Conservation (phyloP, 2,888 invertebrate genomes). For the Periphyllus acericola region DNA sequence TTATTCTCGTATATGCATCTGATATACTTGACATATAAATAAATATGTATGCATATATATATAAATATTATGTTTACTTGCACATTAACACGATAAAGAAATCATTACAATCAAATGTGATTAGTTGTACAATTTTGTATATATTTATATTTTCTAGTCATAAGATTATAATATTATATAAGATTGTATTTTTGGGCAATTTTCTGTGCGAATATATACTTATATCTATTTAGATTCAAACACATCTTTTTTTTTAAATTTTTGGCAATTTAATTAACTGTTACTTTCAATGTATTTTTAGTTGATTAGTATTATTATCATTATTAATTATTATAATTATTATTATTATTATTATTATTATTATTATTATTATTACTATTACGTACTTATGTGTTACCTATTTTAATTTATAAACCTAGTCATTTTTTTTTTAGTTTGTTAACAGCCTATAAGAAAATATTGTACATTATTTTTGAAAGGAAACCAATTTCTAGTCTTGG, state of each 20-base stretch:
- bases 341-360: slow-evolving; percentile 25
- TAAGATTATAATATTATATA: background rate
- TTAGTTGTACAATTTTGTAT: slow-evolving; percentile 58
- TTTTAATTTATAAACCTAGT: slow-evolving; percentile 41
- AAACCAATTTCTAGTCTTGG: slow-evolving; percentile 52
- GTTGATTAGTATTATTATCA: slow-evolving; percentile 40
- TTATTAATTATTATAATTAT: slow-evolving; percentile 24
- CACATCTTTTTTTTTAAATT: slow-evolving; percentile 23
- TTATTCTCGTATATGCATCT: slow-evolving; percentile 6
- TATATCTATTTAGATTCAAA: slow-evolving; percentile 33
- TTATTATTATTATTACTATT: slow-evolving; percentile 27
- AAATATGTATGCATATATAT: too few species aligned
- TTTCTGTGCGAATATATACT: slow-evolving; percentile 30
- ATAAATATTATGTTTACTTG: slow-evolving; percentile 23
- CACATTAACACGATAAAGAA: slow-evolving; percentile 37
- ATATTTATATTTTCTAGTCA: slow-evolving; percentile 41
- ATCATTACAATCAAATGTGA: slow-evolving; percentile 47
- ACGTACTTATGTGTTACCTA: slow-evolving; percentile 48
- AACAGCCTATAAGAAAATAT: slow-evolving; percentile 20
- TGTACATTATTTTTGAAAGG: slow-evolving; percentile 44
- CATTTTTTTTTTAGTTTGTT: slow-evolving; percentile 50
- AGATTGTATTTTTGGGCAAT: slow-evolving; percentile 41
- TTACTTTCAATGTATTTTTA: slow-evolving; percentile 43
- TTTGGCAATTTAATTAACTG: slow-evolving; percentile 49
- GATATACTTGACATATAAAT: slow-evolving; percentile 19